phyloP scores from a whole-genome alignment of 2,888 invertebrate genomes.

The Nipponacmea schrenckii region DNA sequence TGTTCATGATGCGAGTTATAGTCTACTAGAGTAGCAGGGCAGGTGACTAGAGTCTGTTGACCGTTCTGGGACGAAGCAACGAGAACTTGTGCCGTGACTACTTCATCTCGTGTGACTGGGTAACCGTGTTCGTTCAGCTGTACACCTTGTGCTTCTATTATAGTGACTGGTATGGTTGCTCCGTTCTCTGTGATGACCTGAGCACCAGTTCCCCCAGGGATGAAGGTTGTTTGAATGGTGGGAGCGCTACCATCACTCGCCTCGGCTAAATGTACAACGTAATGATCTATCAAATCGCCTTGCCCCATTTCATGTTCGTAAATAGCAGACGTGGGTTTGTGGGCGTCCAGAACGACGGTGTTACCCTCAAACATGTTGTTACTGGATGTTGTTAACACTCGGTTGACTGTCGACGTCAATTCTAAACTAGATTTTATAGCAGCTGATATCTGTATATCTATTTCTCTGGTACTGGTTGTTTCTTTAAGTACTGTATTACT shows the following conservation, averaged over 20 bases:
- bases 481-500: not conserved
- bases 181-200: constrained; percentile 25
- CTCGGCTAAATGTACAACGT: constrained; percentile 47
- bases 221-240: constrained; percentile 51
- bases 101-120: constrained; percentile 10
- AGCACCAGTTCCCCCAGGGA: constrained; percentile 36
- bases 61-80: constrained; percentile 27
- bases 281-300: constrained; percentile 38
- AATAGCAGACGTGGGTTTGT: not conserved
- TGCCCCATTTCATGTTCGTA: not conserved
- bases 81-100: constrained; percentile 26
- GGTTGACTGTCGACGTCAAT: not conserved
- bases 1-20: constrained; percentile 30
- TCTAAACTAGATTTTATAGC: not conserved
- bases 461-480: not conserved
- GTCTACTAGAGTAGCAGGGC: constrained; percentile 40
- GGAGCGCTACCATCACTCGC: constrained; percentile 38
- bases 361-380: not conserved
- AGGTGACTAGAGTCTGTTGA: constrained; percentile 34
- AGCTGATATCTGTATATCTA: not conserved
- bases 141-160: constrained; percentile 52
- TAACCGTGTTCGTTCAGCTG: constrained; percentile 37
- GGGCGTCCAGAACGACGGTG: not conserved
- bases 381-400: not conserved
- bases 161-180: constrained; percentile 39